Base-by-base conservation (phyloP, 2,888 invertebrate genomes). In the Pyrocoelia pectoralis region DNA sequence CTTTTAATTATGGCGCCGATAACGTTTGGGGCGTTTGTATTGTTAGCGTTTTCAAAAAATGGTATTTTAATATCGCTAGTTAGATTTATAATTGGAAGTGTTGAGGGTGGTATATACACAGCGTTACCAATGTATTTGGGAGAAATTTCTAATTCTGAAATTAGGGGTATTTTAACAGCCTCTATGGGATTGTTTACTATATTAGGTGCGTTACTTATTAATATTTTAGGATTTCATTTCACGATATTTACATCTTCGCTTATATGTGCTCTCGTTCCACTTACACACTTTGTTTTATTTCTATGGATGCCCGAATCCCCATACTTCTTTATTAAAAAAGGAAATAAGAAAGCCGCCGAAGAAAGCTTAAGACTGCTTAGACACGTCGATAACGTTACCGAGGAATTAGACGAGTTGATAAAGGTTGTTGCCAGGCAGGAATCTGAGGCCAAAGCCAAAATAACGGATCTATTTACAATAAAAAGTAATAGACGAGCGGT, bases 261-360 rank as follows among this genome's bases (percentile, higher is more conserved):
- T 57, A 82, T 86, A 76, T 87, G 87, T 73, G 81, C 86, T 70
- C 76, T 84, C 67, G 81, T 87, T 57, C 86, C 88, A 4, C 77
- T 87, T 17, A 71, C 85, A 51, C 84, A 87, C 71, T 78, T 88
- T 40, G 57, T 86, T 15, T 81, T 84, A n/a, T 86, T 88, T 76
- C 78, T 85, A 41, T 86, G 85, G 76, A 82, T 89, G 76, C 90
- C 90, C n/a, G 90, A 91, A 80, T 84, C 85, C 1, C 87, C 88
- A 0, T 81, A 85, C 55, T 83, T 78, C 67, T 72, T 79, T 58
- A 70, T 83, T 13, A 77, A 80, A 56, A 79, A 74, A 38, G 77
- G 75, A 5, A 70, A 77, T 2, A 79, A 80, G 56, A 72, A 78
- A 0, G 81, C 81, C 24, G 86, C 87, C 0, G 75, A 80, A 14